Evolutionary conservation across 1,140 invertebrate species (phyloP), one percentile per base, ranked within the genome.

Genomic region (Drosophila ironensis): DNA sequence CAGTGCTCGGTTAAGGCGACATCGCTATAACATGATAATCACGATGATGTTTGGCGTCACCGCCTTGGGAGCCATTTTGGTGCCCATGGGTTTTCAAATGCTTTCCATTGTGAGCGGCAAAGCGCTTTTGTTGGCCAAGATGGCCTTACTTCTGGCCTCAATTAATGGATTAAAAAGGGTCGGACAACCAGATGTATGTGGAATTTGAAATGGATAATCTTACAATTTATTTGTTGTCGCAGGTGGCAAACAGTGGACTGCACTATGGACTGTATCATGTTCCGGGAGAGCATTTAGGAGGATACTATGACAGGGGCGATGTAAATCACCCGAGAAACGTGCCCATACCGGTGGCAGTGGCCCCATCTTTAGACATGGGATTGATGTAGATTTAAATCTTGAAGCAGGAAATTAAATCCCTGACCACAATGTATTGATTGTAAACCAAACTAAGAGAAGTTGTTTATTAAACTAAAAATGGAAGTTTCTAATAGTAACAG

Each of bases 81-180:
- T 95, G 6, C 94, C 94, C 1, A 93, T 96, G 93, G 94, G 94
- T 22, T 95, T 95, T 57, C 94, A 95, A 74, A 94, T 95, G 77
- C 90, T 96, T 0, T 94, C 94, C 0, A 93, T 95, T 0, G 90
- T 96, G 0, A 94, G 94, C 7, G 95, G 94, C 17, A 96, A 96
- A 90, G 94, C 95, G 0, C 74, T 96, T 0, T 72, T 96, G 0
- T 81, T 96, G 30, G 94, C 94, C 0, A 96, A 95, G 90, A 93
- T 96, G 92, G 94, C 95, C 0, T 87, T 96, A 1, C 92, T 95
- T n/a, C 80, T 96, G 1, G 94, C 94, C 6, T 94, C 94, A 0
- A 95, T 96, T 53, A 94, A 95, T 76, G 94, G 95, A 2, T 84
- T 95, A 3, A 95, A 95, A 68, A 93, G 93, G 90, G 92, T 92